Evolutionary conservation across 1,140 invertebrate genomes (phyloP).

Genomic region (Cotesia glomerata): DNA sequence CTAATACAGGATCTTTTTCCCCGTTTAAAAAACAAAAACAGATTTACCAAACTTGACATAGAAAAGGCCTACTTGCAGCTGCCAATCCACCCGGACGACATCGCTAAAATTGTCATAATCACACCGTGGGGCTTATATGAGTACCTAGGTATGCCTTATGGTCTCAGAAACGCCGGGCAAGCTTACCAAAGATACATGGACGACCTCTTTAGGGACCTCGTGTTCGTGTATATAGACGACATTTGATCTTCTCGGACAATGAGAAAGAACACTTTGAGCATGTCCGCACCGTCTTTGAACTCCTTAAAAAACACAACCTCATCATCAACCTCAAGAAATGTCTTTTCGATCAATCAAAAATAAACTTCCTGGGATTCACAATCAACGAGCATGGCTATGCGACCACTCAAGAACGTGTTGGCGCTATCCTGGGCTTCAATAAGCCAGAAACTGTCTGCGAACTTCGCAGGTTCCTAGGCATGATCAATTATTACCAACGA

Average conservation of each 20-base stretch:
- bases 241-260: conserved; percentile 44
- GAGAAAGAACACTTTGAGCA: conserved; percentile 40
- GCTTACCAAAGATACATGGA: conserved; percentile 40
- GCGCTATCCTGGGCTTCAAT: neutral
- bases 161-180: conserved; percentile 32
- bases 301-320: conserved; percentile 38
- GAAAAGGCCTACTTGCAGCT: conserved; percentile 58
- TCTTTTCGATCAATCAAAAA: conserved; percentile 30
- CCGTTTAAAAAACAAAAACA: conserved; percentile 38
- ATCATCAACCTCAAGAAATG: conserved; percentile 46
- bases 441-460: neutral
- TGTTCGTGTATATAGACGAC: conserved; percentile 43
- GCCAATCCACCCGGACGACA: conserved; percentile 39
- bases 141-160: conserved; percentile 53
- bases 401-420: neutral
- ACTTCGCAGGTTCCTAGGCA: neutral
- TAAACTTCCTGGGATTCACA: conserved; percentile 46
- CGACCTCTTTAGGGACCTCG: conserved; percentile 10
- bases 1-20: conserved; percentile 46
- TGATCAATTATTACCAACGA: neutral
- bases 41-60: conserved; percentile 55
- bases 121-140: conserved; percentile 36
- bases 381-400: conserved; percentile 22
- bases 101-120: conserved; percentile 50
- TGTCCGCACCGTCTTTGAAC: conserved; percentile 37